phyloP scores from a whole-genome alignment of 2,888 invertebrate species.

The Idaea biselata region DNA sequence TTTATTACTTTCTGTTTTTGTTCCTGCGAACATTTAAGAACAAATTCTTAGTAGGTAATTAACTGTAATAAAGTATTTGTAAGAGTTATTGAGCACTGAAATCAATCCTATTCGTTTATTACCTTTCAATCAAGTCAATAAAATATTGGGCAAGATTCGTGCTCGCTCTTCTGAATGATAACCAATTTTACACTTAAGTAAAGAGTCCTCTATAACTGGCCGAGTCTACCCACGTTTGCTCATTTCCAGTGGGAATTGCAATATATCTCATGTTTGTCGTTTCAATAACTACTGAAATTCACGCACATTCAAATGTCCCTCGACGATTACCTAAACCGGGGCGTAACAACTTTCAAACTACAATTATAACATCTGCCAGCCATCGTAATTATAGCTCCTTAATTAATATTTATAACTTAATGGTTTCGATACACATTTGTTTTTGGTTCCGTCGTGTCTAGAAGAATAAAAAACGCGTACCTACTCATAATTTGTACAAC shows the following conservation, averaged over 20 bases:
- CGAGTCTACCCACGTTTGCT: background rate
- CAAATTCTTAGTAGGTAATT: background rate
- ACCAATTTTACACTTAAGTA: background rate
- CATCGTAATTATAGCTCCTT: conserved; percentile 3
- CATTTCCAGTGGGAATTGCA: background rate
- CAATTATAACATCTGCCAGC: conserved; percentile 4
- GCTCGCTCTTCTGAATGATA: background rate
- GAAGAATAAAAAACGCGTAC: conserved; percentile 13
- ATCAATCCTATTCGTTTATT: background rate
- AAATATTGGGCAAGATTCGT: background rate
- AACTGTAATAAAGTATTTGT: background rate
- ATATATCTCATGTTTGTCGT: background rate
- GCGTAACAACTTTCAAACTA: background rate
- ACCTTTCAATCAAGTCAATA: background rate
- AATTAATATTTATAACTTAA: background rate
- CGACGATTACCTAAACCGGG: background rate
- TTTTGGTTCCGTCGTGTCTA: conserved; percentile 2
- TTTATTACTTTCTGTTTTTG: background rate
- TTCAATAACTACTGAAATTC: background rate
- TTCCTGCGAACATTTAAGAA: background rate
- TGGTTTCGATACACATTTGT: conserved; percentile 2
- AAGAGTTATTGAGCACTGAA: background rate
- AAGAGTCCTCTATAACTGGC: background rate
- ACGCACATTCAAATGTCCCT: conserved; percentile 1
- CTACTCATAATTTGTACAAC: conserved; percentile 13